Percentiles rank a stretch among this genome's conserved stretches.
Conservation (phyloP, 2,113 vertebrate genomes). For the Platanista minor region DNA sequence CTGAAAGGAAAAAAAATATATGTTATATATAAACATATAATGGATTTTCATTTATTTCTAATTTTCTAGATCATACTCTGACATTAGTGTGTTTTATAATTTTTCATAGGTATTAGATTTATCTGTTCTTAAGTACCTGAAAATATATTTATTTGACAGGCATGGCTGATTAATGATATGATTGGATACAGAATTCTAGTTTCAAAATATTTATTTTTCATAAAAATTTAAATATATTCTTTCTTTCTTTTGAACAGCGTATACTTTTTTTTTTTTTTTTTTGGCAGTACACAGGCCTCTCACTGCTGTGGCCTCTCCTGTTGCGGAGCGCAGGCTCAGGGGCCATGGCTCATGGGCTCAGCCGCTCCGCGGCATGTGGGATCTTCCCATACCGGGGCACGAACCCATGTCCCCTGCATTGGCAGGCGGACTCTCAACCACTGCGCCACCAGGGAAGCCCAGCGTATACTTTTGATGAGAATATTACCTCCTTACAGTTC, state of each 20-base stretch:
- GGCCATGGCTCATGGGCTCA: no score
- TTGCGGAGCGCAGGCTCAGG: no score
- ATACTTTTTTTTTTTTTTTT: no score
- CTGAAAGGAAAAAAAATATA: background rate
- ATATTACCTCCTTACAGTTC: background rate
- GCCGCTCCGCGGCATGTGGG: no score
- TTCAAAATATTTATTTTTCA: conserved; percentile 29
- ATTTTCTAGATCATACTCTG: background rate
- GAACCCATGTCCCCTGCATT: no score
- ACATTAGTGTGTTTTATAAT: background rate
- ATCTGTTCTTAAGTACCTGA: background rate
- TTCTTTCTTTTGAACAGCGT: background rate
- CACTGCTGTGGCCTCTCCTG: no score
- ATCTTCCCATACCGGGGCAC: no score
- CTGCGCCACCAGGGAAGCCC: no score
- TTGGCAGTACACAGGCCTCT: no score
- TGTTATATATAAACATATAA: background rate
- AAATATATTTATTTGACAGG: background rate
- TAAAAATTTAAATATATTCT: background rate
- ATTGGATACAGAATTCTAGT: background rate
- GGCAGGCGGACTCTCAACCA: no score
- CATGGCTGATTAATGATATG: background rate
- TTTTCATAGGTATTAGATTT: background rate
- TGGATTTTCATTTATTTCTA: background rate
- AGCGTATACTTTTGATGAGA: background rate